Evolutionary conservation across 2,888 invertebrate species (phyloP).

Genomic region (Nomada ferruginata): DNA sequence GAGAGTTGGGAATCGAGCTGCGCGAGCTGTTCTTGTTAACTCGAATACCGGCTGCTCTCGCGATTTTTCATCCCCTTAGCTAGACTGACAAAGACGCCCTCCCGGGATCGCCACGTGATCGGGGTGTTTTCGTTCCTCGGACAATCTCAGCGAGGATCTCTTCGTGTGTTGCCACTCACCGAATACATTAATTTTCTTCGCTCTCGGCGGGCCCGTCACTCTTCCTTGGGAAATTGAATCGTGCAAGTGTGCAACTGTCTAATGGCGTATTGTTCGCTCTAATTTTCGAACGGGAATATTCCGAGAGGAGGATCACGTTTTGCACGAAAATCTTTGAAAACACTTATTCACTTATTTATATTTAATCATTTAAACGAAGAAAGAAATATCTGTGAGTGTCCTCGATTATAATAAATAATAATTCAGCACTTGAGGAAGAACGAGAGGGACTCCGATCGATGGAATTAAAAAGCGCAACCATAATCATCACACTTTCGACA

Average conservation of each 20-base stretch:
- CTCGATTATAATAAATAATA: too few relatives aligned
- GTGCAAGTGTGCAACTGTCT: background rate
- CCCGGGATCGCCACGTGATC: conserved; percentile 73
- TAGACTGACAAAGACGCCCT: conserved; percentile 73
- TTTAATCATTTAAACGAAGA: too few relatives aligned
- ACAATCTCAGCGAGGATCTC: conserved; percentile 74
- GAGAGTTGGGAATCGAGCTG: conserved; percentile 66
- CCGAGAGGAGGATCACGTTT: too few relatives aligned
- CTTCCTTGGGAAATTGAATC: conserved; percentile 34
- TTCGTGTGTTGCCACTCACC: conserved; percentile 63
- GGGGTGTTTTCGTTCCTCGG: conserved; percentile 74
- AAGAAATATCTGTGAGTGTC: too few relatives aligned
- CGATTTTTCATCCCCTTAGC: conserved; percentile 83
- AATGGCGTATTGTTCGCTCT: background rate
- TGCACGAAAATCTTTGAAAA: too few relatives aligned
- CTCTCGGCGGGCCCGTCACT: background rate
- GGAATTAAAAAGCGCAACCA: background rate
- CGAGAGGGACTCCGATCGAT: background rate
- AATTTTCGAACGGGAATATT: background rate
- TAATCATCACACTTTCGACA: background rate
- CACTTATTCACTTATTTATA: too few relatives aligned
- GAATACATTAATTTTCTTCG: conserved; percentile 64
- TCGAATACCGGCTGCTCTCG: conserved; percentile 80
- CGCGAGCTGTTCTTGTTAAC: conserved; percentile 83
- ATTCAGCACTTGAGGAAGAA: too few relatives aligned